Evolutionary conservation across 1,140 invertebrate genomes (phyloP).

Genomic region (Melipona quadrifasciata): DNA sequence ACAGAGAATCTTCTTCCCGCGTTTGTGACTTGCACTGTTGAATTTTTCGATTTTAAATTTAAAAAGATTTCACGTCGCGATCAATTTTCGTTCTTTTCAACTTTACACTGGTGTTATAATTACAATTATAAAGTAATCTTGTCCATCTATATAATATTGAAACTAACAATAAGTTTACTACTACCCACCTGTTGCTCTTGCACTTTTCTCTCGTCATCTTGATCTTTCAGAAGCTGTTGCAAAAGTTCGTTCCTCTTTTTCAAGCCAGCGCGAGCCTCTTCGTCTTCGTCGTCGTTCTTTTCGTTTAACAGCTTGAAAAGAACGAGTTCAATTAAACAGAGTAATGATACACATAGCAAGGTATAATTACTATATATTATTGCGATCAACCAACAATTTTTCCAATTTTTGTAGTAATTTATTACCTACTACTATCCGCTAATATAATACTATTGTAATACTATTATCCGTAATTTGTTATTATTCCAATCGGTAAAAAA

Average conservation of each 20-base stretch:
- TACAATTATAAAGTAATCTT: not conserved
- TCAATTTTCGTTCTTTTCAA: too few species aligned
- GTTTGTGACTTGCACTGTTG: constrained; percentile 59
- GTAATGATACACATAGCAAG: too few species aligned
- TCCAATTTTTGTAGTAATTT: too few species aligned
- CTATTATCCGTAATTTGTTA: too few species aligned
- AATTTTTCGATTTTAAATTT: not conserved
- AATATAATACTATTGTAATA: too few species aligned
- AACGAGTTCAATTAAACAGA: not conserved
- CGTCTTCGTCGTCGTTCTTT: constrained; percentile 90
- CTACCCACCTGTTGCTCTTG: constrained; percentile 71
- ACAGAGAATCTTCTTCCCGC: constrained; percentile 83
- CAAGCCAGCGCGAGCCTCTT: constrained; percentile 83
- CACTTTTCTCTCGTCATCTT: constrained; percentile 79
- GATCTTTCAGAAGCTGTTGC: constrained; percentile 89
- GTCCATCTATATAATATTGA: not conserved
- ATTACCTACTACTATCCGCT: too few species aligned
- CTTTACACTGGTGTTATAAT: too few species aligned
- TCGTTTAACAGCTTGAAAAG: constrained; percentile 90
- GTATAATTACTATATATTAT: not conserved
- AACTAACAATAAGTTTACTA: constrained; percentile 53
- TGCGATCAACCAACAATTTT: not conserved
- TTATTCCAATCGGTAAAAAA: too few species aligned
- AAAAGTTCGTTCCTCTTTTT: constrained; percentile 88
- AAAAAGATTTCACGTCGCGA: too few species aligned